phyloP scores from a whole-genome alignment of 2,888 invertebrate genomes.

The Andrena trimmerana region DNA sequence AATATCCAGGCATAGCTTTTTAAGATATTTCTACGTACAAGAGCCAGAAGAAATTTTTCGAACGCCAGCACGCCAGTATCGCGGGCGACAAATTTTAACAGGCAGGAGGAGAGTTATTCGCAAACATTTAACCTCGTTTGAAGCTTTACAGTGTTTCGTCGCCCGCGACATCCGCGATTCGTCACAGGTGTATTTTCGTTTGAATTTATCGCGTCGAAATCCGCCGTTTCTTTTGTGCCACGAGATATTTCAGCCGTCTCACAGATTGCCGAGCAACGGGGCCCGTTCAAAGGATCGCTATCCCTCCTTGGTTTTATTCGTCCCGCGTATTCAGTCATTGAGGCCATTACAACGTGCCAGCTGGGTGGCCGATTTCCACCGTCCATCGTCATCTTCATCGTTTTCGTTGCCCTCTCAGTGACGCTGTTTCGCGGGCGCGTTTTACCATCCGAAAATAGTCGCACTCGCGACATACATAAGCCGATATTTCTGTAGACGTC shows the following conservation, averaged over 20 bases:
- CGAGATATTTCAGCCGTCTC: slow-evolving; percentile 23
- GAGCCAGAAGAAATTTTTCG: not conserved
- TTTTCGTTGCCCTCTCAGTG: slow-evolving; percentile 36
- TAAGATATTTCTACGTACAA: not conserved
- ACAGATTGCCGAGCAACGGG: slow-evolving; percentile 26
- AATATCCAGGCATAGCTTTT: not conserved
- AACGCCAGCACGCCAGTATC: not conserved
- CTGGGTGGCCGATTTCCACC: slow-evolving; percentile 72
- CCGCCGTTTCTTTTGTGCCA: not conserved
- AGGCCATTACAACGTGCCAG: slow-evolving; percentile 63
- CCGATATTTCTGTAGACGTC: slow-evolving; percentile 66
- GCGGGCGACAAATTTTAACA: not conserved
- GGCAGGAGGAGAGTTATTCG: not conserved
- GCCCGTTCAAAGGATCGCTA: slow-evolving; percentile 46
- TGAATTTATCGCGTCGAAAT: slow-evolving; percentile 26
- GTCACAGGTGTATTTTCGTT: slow-evolving; percentile 16
- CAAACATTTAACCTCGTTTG: slow-evolving; percentile 6
- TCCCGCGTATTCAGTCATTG: slow-evolving; percentile 45
- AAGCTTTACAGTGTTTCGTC: not conserved
- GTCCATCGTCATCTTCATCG: slow-evolving; percentile 54
- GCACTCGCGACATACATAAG: slow-evolving; percentile 51
- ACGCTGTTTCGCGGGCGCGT: slow-evolving; percentile 46
- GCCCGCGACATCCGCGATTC: slow-evolving; percentile 12
- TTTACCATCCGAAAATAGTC: slow-evolving; percentile 65
- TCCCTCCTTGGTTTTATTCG: slow-evolving; percentile 34